phyloP scores from a whole-genome alignment of 2,888 invertebrate genomes.

The Thysanoteuthis rhombus region DNA sequence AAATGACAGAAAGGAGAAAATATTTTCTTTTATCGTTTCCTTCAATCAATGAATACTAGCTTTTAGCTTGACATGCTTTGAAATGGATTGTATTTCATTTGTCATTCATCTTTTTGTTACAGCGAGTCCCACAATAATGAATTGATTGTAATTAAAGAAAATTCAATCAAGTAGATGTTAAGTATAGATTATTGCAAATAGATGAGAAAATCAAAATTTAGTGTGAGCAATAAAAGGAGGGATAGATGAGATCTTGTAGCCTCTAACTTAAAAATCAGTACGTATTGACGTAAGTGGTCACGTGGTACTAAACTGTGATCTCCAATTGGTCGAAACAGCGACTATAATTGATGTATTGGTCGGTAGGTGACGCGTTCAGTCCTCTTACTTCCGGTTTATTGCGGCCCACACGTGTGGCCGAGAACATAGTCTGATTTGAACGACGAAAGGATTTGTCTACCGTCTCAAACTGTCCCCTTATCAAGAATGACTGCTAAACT shows the following conservation, averaged over 20 bases:
- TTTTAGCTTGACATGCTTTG: no score
- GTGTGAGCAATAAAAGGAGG: no score
- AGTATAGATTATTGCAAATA: no score
- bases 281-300: background rate
- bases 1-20: no score
- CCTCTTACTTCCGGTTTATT: background rate
- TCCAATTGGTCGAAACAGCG: background rate
- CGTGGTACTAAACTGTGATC: background rate
- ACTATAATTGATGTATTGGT: background rate
- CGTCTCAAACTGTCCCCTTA: background rate
- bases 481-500: slow-evolving; percentile 26
- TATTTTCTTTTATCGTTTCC: no score
- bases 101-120: no score
- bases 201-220: no score
- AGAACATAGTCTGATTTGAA: background rate
- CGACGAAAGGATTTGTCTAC: background rate
- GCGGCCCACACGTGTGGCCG: background rate
- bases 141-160: no score
- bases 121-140: no score
- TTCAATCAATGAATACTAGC: no score
- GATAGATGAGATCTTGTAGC: background rate
- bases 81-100: no score
- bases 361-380: background rate
- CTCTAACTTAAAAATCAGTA: background rate
- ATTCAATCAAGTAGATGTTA: no score